Conservation (phyloP, 2,888 invertebrate genomes). For the Achlya flavicornis region DNA sequence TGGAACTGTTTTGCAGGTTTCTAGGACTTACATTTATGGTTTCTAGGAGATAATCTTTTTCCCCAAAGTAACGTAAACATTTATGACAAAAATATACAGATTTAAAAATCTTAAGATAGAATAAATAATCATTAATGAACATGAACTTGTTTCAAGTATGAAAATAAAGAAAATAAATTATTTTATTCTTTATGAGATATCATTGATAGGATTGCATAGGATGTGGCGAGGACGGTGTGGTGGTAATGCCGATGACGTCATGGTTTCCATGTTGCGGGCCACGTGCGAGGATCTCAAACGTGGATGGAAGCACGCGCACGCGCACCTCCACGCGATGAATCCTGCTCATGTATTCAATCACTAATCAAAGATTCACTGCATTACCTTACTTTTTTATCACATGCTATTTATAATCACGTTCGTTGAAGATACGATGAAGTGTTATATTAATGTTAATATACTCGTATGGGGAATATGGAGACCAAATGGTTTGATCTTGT, state of each 20-base stretch:
- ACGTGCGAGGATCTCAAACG: slow-evolving; percentile 17
- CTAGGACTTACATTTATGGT: too few species aligned
- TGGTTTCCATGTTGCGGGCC: slow-evolving; percentile 2
- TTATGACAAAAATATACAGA: not conserved
- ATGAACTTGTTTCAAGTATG: not conserved
- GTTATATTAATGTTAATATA: too few species aligned
- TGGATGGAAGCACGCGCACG: slow-evolving; percentile 27
- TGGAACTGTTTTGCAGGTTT: too few species aligned
- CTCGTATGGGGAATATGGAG: too few species aligned
- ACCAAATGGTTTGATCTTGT: too few species aligned
- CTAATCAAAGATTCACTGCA: not conserved
- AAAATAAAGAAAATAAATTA: not conserved
- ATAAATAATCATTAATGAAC: too few species aligned
- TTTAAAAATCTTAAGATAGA: too few species aligned
- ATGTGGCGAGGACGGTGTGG: not conserved
- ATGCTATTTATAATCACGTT: not conserved
- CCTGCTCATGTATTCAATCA: not conserved
- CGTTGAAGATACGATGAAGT: not conserved
- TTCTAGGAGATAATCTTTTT: too few species aligned
- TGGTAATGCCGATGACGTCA: not conserved
- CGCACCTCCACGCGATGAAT: slow-evolving; percentile 13
- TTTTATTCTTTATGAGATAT: not conserved
- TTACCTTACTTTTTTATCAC: not conserved
- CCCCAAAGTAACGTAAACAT: too few species aligned
- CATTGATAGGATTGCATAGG: slow-evolving; percentile 4